A percentile compares a stretch with the other conserved stretches of the same genome.
Evolutionary conservation across 23 tunicate species (phyloP).

Genomic region (Oikopleura albicans): DNA sequence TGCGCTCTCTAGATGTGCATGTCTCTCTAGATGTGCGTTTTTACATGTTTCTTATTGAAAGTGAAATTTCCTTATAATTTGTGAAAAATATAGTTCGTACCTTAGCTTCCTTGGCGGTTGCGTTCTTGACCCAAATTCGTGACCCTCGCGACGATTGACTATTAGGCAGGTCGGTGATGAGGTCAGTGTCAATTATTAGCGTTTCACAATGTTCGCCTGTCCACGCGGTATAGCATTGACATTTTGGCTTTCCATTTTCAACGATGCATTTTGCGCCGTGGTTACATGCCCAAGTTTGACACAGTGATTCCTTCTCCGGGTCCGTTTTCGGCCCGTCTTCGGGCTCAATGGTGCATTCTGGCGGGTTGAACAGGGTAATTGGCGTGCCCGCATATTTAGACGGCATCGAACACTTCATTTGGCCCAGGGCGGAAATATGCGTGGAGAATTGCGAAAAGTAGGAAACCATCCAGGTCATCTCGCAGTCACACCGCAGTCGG

Average conservation of each 20-base stretch:
- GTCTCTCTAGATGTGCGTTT: too few species aligned
- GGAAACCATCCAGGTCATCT: background rate
- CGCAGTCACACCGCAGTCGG: background rate
- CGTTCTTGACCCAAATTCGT: background rate
- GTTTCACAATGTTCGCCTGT: background rate
- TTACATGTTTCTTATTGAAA: too few species aligned
- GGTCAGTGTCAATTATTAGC: background rate
- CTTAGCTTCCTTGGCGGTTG: background rate
- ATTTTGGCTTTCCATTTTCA: constrained; percentile 8
- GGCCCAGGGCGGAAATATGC: background rate
- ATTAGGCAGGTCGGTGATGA: background rate
- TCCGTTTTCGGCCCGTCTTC: background rate
- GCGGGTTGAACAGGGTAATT: background rate
- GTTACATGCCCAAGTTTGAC: background rate
- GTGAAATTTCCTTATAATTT: too few species aligned
- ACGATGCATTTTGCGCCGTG: background rate
- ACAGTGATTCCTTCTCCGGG: background rate
- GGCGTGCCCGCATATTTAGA: background rate
- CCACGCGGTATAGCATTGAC: background rate
- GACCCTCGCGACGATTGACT: background rate
- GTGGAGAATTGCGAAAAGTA: background rate
- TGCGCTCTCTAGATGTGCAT: too few species aligned
- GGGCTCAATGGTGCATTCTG: background rate
- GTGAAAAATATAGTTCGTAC: too few species aligned
- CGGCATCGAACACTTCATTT: background rate